phyloP scores from a whole-genome alignment of 2,888 invertebrate species.

The Autographa pulchrina region DNA sequence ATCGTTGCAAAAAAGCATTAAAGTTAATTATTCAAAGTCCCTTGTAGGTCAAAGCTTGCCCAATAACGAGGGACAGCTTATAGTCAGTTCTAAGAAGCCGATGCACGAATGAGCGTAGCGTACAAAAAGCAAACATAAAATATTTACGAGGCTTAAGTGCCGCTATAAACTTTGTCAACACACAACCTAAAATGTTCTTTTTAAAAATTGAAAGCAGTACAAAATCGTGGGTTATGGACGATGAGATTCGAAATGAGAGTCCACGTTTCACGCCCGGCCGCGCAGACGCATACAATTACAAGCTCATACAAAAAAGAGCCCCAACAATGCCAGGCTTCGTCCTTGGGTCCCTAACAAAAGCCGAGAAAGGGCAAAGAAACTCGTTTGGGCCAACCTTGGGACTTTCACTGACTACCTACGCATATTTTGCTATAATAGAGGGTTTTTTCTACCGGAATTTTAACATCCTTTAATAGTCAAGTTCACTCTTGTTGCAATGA shows the following conservation, averaged over 20 bases:
- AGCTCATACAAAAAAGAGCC: slow-evolving; percentile 81
- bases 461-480: slow-evolving; percentile 45
- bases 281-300: slow-evolving; percentile 87
- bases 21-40: slow-evolving; percentile 36
- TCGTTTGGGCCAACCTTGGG: slow-evolving; percentile 85
- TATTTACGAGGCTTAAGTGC: slow-evolving; percentile 67
- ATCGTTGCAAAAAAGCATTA: slow-evolving; percentile 25
- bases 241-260: slow-evolving; percentile 73
- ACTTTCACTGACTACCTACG: slow-evolving; percentile 88
- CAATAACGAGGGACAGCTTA: slow-evolving; percentile 35
- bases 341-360: slow-evolving; percentile 88
- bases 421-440: slow-evolving; percentile 70
- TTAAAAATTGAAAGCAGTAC: slow-evolving; percentile 51
- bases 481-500: slow-evolving; percentile 29
- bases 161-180: slow-evolving; percentile 69
- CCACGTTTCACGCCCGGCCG: slow-evolving; percentile 79
- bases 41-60: slow-evolving; percentile 44
- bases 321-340: slow-evolving; percentile 85
- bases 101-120: slow-evolving; percentile 48
- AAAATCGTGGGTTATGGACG: slow-evolving; percentile 73
- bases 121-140: slow-evolving; percentile 67
- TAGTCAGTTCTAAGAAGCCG: slow-evolving; percentile 61
- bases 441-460: slow-evolving; percentile 37
- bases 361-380: slow-evolving; percentile 88
- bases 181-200: slow-evolving; percentile 50